phyloP scores from a whole-genome alignment of 2,888 invertebrate species.

The Deilephila elpenor region DNA sequence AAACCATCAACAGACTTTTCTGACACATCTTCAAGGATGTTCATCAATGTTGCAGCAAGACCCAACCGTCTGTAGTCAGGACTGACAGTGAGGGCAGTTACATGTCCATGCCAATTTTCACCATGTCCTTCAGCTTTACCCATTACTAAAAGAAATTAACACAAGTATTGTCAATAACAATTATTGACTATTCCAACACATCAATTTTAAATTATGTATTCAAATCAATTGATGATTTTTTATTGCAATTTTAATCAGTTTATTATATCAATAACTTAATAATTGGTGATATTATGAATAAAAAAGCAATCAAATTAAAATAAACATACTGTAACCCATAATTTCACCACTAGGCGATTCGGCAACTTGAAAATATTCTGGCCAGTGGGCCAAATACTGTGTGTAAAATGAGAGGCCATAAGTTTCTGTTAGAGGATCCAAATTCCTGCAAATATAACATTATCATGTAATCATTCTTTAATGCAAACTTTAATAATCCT shows the following conservation, averaged over 20 bases:
- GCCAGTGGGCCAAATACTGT: constrained; percentile 99
- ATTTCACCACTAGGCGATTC: constrained; percentile 98
- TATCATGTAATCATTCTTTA: too few species aligned
- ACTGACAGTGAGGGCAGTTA: constrained; percentile 98
- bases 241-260: too few species aligned
- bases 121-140: constrained; percentile 98
- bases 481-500: too few species aligned
- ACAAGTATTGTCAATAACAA: background rate
- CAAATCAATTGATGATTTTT: too few species aligned
- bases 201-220: background rate
- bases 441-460: constrained; percentile 87
- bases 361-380: constrained; percentile 98
- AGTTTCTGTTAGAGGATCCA: constrained; percentile 98
- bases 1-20: constrained; percentile 88
- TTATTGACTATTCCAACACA: too few species aligned
- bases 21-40: constrained; percentile 96
- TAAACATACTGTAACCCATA: constrained; percentile 96
- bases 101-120: constrained; percentile 99
- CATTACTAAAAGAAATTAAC: constrained; percentile 90
- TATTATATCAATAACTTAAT: too few species aligned
- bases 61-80: constrained; percentile 97
- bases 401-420: constrained; percentile 98
- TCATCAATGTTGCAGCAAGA: constrained; percentile 96
- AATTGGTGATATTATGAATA: too few species aligned
- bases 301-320: too few species aligned